Conservation (phyloP, 37 sponge, comb jelly and placozoan species). For the Lycopodina hypogea region DNA sequence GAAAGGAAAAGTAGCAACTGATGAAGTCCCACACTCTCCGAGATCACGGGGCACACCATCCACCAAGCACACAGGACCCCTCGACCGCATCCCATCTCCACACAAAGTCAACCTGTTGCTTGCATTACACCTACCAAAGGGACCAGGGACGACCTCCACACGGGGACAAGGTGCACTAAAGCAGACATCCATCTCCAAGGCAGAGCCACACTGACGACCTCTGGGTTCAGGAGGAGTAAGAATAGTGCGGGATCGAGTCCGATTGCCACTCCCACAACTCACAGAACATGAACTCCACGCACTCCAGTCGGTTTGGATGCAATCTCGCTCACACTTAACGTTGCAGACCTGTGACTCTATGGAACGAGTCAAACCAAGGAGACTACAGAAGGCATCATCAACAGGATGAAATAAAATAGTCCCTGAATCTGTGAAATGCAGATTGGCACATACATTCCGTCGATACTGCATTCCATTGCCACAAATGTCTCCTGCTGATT, state of each 20-base stretch:
- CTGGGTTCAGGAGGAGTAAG: background rate
- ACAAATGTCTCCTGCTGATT: conserved; percentile 5
- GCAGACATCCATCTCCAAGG: conserved; percentile 15
- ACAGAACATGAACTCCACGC: conserved; percentile 24
- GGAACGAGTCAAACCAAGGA: background rate
- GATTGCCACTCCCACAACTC: conserved; percentile 19
- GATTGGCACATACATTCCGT: background rate
- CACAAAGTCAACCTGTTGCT: background rate
- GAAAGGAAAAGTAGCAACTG: background rate
- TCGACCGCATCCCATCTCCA: conserved; percentile 9
- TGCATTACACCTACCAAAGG: background rate
- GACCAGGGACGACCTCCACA: background rate
- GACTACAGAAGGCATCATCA: conserved; percentile 7
- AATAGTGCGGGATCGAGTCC: conserved; percentile 7
- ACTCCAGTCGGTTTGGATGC: conserved; percentile 9
- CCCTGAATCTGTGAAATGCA: too few species aligned
- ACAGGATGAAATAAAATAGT: background rate
- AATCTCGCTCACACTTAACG: conserved; percentile 21
- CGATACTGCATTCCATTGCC: conserved; percentile 29
- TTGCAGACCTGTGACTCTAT: background rate
- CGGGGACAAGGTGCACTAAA: conserved; percentile 6
- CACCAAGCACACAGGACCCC: conserved; percentile 14
- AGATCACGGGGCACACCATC: conserved; percentile 3
- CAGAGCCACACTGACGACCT: conserved; percentile 21
- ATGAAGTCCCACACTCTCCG: background rate